Conservation (phyloP, 2,888 invertebrate genomes). For the Achlya flavicornis region DNA sequence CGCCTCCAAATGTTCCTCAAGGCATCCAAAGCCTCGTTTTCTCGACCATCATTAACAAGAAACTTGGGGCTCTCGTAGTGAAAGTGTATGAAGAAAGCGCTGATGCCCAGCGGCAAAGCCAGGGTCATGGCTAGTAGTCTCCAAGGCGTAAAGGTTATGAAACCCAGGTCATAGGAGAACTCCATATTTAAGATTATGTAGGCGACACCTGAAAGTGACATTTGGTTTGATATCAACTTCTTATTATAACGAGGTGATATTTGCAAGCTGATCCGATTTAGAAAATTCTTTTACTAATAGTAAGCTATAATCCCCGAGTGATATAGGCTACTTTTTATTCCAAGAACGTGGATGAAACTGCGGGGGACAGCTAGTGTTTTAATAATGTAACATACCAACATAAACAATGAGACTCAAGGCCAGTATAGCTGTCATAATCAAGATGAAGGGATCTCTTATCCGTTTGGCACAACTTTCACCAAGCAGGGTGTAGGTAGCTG, state of each 20-base stretch:
- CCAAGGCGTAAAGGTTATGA: constrained; percentile 51
- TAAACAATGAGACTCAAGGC: constrained; percentile 33
- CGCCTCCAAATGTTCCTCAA: constrained; percentile 80
- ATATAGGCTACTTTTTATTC: no score
- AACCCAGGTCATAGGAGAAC: constrained; percentile 39
- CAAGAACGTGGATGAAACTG: no score
- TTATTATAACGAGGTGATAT: no score
- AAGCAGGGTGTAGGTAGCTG: constrained; percentile 30
- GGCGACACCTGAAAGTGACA: constrained; percentile 35
- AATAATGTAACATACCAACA: constrained; percentile 29
- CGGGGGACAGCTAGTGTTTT: no score
- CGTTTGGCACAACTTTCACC: constrained; percentile 35
- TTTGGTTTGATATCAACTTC: no score
- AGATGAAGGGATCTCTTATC: constrained; percentile 32
- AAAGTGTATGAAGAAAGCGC: constrained; percentile 77
- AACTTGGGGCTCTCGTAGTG: constrained; percentile 90
- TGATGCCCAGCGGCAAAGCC: constrained; percentile 82
- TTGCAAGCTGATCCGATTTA: no score
- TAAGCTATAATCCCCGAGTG: no score
- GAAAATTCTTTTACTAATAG: no score
- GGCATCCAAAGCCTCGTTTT: constrained; percentile 82
- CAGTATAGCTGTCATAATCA: constrained; percentile 29
- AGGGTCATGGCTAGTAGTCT: constrained; percentile 52
- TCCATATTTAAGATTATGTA: constrained; percentile 41
- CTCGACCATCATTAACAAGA: constrained; percentile 83